Base-by-base conservation (phyloP, 2,888 invertebrate genomes). In the Cerastoderma edule region DNA sequence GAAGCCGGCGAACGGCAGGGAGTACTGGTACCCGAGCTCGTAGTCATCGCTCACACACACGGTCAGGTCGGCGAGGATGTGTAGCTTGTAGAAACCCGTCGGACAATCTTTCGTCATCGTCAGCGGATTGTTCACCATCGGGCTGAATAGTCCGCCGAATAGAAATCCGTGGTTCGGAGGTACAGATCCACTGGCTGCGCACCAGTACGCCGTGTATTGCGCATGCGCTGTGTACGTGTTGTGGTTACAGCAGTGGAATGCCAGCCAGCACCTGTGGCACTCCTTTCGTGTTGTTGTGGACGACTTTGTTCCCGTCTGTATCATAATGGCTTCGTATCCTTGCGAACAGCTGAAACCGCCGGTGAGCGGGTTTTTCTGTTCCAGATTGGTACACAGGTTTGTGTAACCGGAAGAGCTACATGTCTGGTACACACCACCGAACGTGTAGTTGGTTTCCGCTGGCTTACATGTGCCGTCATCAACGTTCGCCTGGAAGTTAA, bases 31-130 rank as follows among this genome's bases (percentile, higher is more conserved):
- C 0, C 85, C 87, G n/a, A 86, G 72, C 68, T 89, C 88, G 53
- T 83, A 86, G 32, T 89, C 89, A 57, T 88, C 89, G 65, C 88
- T 87, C 48, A 89, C 85, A 67, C 90, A 90, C n/a, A 90, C 71
- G 5, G 69, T 65, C 19, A 88, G 72, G 32, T 84, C 81, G 5
- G 32, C 56, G 10, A 85, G 82, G 24, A 90, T 30, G n/a, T 68
- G 67, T 2, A 87, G 77, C 0, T 85, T 74, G 54, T 85, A 85
- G 72, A 84, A 90, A n/a, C 74, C 63, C 0, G 74, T 64, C 0
- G 90, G 90, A 65, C 90, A 90, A 13, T 68, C 67, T 24, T 67
- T 65, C 24, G 76, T 50, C 30, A 79, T 73, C 0, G 89, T 90
- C 22, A 87, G 50, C 2, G 82, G 84, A 64, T 90, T 90, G 3